Base-by-base conservation (phyloP, 2,888 invertebrate species). In the Omphaloscelis lunosa region DNA sequence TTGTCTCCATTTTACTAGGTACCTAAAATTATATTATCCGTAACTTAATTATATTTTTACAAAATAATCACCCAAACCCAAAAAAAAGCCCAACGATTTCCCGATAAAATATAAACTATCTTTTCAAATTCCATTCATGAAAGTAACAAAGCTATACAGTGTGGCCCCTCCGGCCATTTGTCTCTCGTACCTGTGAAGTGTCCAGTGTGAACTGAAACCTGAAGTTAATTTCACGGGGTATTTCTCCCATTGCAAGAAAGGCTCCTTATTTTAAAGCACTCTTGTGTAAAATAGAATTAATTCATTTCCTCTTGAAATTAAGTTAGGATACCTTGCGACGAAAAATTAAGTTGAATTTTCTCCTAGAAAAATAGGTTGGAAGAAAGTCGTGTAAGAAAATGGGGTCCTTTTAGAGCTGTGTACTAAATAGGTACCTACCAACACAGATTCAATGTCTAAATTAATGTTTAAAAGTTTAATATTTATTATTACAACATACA, bases 191-290 rank as follows among this genome's bases (percentile, higher is more conserved):
- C 95, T 95, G 95, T 92, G 91, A 93, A 92, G 93, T 95, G 95
- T 96, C 95, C 95, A 93, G 93, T 90, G 92, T 87, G 93, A 91
- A 94, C 93, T 91, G 92, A 93, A 93, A 93, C 94, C 93, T 91
- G 92, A 92, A 95, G 95, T 94, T 95, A 96, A 96, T 96, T 96
- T 96, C 96, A 95, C 96, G 95, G 95, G 92, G 92, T 95, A 95
- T 95, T 96, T 96, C 95, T 93, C 90, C 90, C 88, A 91, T 89
- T 93, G 91, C 91, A 93, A 93, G 93, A 93, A 92, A 92, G 90
- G 85, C 90, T 90, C 89, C 85, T 91, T 93, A 91, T 92, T 94
- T 93, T 93, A 94, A 89, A 93, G 94, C 92, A 92, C 94, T 95
- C 94, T 91, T 86, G 93, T 93, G 93, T 93, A 93, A 95, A 94